These are phyloP conservation scores for Echinops telfairi DNA, from an alignment of 2,113 vertebrate genomes.

Conservation along the genomic window DNA sequence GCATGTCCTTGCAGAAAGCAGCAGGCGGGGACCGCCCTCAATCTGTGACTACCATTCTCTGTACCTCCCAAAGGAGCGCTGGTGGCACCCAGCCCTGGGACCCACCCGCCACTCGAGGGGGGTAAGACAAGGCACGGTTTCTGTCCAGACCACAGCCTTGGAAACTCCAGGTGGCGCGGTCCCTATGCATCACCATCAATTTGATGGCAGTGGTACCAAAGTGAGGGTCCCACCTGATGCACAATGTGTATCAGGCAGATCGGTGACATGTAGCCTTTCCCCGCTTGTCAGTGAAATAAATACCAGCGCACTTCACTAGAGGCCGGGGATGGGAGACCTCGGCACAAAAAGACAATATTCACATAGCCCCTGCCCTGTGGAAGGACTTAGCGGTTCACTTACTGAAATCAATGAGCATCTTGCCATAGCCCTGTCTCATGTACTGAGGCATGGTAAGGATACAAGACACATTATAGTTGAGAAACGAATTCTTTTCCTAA, in stretches of 20 bases:
- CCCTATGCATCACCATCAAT: no score
- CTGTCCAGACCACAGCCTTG: no score
- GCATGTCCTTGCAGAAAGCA: background rate
- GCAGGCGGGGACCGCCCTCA: background rate
- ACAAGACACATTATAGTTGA: slow-evolving; percentile 99
- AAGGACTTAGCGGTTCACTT: slow-evolving; percentile 82
- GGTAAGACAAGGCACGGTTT: no score
- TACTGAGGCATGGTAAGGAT: slow-evolving; percentile 99
- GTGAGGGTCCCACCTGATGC: background rate
- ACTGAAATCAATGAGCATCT: slow-evolving; percentile 99
- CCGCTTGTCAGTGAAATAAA: background rate
- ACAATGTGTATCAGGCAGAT: background rate
- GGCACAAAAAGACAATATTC: background rate
- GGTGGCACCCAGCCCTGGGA: no score
- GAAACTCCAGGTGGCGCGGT: no score
- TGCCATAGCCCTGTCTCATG: slow-evolving; percentile 98
- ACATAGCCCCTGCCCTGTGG: background rate
- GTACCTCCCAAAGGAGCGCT: background rate
- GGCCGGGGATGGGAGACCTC: background rate
- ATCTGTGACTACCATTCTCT: background rate
- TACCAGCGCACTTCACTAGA: background rate
- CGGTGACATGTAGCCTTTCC: background rate
- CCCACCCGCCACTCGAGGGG: no score
- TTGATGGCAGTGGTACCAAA: background rate
- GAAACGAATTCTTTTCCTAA: slow-evolving; percentile 99